Evolutionary conservation across 2,888 invertebrate species (phyloP).

Genomic region (Erebia epiphron): DNA sequence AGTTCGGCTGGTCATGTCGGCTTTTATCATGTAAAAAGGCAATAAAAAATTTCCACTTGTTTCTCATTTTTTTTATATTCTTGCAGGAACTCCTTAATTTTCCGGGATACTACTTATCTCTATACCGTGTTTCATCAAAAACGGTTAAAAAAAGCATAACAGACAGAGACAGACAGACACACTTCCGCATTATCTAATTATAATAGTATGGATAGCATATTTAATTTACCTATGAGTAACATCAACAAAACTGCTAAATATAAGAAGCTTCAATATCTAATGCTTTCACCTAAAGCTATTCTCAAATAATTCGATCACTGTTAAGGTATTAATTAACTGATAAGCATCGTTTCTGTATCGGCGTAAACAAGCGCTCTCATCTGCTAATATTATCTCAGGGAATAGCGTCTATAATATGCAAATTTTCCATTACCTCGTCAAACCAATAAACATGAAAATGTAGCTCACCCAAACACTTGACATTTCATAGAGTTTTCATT

Average conservation of each 20-base stretch:
- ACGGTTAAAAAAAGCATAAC: too few species aligned
- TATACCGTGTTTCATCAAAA: too few species aligned
- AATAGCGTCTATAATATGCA: slow-evolving; percentile 29
- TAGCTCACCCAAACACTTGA: slow-evolving; percentile 15
- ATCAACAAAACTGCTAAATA: neutral
- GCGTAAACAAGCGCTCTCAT: slow-evolving; percentile 15
- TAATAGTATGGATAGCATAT: too few species aligned
- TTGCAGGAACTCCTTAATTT: too few species aligned
- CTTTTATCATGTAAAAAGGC: too few species aligned
- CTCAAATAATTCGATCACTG: slow-evolving; percentile 6
- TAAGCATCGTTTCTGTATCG: slow-evolving; percentile 16
- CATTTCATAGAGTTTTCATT: neutral
- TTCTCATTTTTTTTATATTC: too few species aligned
- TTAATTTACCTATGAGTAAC: too few species aligned
- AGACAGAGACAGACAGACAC: too few species aligned
- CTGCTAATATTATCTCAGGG: slow-evolving; percentile 2
- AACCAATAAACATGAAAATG: slow-evolving; percentile 14
- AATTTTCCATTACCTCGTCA: slow-evolving; percentile 28
- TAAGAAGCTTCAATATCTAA: neutral
- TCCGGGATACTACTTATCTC: too few species aligned
- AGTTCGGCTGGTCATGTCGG: too few species aligned
- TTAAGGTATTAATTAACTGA: slow-evolving; percentile 18
- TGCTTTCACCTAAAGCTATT: slow-evolving; percentile 1
- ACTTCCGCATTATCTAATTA: too few species aligned
- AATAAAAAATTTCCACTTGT: too few species aligned